These are phyloP conservation scores for Gopherus evgoodei DNA, from an alignment of 2,113 vertebrate species.

Conservation along the genomic window DNA sequence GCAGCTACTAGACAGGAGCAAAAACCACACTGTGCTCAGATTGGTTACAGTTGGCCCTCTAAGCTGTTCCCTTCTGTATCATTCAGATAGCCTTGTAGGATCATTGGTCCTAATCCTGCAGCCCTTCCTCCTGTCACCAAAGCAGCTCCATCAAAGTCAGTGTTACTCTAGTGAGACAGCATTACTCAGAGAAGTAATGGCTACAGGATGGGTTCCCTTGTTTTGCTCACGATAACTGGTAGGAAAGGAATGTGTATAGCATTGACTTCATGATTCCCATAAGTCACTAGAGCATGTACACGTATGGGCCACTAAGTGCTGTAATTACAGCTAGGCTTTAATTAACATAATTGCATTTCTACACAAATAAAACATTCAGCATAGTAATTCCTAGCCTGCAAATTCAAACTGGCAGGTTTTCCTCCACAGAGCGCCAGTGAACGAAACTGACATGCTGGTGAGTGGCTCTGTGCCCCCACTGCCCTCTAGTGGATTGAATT, in stretches of 20 bases:
- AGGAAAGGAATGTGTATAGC: neutral
- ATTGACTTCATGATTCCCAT: neutral
- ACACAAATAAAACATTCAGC: slow-evolving; percentile 66
- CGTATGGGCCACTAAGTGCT: slow-evolving; percentile 53
- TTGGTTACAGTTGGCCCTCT: neutral
- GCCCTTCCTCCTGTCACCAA: neutral
- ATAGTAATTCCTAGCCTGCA: slow-evolving; percentile 24
- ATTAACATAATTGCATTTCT: slow-evolving; percentile 70
- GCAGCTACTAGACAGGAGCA: neutral
- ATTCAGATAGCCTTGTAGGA: neutral
- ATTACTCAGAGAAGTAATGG: neutral
- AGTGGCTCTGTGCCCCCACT: neutral
- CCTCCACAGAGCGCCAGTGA: neutral
- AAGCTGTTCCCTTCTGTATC: neutral
- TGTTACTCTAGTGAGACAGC: too few relatives aligned
- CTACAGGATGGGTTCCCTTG: neutral
- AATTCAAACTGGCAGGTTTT: neutral
- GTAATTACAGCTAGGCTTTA: slow-evolving; percentile 69
- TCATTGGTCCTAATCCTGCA: neutral
- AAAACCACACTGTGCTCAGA: neutral
- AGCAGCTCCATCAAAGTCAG: neutral
- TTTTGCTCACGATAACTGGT: neutral
- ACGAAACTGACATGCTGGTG: neutral
- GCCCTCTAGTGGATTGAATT: neutral
- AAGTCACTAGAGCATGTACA: neutral